Evolutionary conservation across 2,113 vertebrate species (phyloP).

Genomic region (Grus americana): DNA sequence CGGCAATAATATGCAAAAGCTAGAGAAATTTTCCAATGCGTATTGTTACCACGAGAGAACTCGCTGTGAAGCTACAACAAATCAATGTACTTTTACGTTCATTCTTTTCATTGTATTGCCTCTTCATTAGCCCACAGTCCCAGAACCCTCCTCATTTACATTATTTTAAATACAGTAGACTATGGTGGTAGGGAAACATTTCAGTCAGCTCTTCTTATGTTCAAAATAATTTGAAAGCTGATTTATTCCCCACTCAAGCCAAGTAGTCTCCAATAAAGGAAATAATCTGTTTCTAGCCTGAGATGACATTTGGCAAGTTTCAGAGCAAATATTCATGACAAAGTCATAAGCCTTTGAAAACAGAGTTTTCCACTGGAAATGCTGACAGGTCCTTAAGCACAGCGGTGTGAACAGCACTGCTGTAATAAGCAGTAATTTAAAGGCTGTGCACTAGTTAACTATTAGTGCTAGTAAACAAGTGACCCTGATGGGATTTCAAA

Average conservation of each 20-base stretch:
- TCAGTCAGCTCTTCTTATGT: neutral
- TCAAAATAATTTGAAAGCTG: neutral
- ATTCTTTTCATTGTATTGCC: neutral
- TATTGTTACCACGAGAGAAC: neutral
- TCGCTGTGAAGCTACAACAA: neutral
- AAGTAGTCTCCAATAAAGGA: neutral
- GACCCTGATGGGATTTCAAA: constrained; percentile 71
- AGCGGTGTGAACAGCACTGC: constrained; percentile 43
- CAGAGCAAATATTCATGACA: constrained; percentile 32
- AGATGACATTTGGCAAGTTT: constrained; percentile 40
- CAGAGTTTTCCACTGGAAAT: constrained; percentile 43
- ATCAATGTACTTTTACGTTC: neutral
- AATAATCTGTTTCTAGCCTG: constrained; percentile 13
- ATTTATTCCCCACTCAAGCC: neutral
- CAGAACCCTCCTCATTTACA: neutral
- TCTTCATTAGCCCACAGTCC: neutral
- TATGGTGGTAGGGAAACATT: neutral
- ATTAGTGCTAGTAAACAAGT: constrained; percentile 70
- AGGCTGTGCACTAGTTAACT: constrained; percentile 46
- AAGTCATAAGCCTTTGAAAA: constrained; percentile 48
- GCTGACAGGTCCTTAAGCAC: constrained; percentile 57
- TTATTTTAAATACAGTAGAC: neutral
- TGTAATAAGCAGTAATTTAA: constrained; percentile 60
- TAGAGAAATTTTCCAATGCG: neutral
- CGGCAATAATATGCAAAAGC: neutral